Evolutionary conservation across 2,888 invertebrate species (phyloP), one percentile per base, ranked within the genome.

Genomic region (Eristalinus aeneus): DNA sequence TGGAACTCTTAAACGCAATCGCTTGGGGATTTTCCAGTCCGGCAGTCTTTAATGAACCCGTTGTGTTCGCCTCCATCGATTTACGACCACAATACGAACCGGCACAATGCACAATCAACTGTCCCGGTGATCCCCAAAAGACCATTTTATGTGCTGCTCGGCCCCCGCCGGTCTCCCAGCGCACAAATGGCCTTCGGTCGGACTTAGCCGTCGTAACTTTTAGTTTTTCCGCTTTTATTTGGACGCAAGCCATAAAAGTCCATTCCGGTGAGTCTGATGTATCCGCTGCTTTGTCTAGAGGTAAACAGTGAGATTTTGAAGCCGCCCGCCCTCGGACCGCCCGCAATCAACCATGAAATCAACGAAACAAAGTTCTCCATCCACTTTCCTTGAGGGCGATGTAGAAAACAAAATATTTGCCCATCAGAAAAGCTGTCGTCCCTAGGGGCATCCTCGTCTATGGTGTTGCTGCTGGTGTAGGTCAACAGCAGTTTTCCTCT

Each of bases 61-160:
- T 27, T 67, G 60, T 75, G 46, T 31, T 64, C n/a, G 36, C 39
- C 39, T 20, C 46, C 46, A 67, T 75, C 75, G 60, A 68, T 75
- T 75, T 68, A 75, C 36, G 56, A 58, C 39, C 65, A 67, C 74
- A 65, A 74, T 65, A 31, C 20, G 20, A 46, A n/a, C 53, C 56
- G 11, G 53, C 9, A 61, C 8, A 54, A 46, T 27, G 20, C 23
- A 60, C 67, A 75, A 60, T 68, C 67, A 60, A 32, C 61, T 60
- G 1, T 23, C 64, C 36, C 65, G 58, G 10, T 46, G 22, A 60
- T 58, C 65, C 46, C 58, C 46, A 16, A 23, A 32, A 53, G 67
- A 32, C 67, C 58, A 23, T 23, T 61, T 75, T 60, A 46, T 27
- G n/a, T 32, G n/a, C 11, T 46, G 16, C 39, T 32, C n/a, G 10